These are phyloP conservation scores for Regulus satrapa DNA, from an alignment of 2,113 vertebrate species.

Conservation along the genomic window DNA sequence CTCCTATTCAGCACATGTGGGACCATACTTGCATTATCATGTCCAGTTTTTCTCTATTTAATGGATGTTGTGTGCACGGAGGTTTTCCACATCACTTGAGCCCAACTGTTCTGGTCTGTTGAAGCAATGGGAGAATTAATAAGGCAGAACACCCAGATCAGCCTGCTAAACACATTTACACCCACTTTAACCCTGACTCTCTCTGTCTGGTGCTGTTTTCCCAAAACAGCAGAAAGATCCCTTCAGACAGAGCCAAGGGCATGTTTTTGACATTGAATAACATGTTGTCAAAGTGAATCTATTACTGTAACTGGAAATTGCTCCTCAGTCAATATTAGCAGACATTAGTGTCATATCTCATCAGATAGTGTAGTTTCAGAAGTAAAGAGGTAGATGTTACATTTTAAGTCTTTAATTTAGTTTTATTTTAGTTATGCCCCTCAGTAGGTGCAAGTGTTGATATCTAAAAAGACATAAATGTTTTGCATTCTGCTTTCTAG, in stretches of 20 bases:
- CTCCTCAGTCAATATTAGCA: not conserved
- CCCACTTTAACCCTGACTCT: not conserved
- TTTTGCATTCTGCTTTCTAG: not conserved
- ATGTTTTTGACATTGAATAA: conserved; percentile 11
- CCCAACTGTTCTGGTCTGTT: not conserved
- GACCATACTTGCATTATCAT: not conserved
- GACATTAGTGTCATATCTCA: not conserved
- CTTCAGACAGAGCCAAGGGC: not conserved
- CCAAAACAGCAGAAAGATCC: not conserved
- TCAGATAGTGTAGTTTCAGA: not conserved
- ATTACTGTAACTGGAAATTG: not conserved
- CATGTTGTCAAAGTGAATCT: conserved; percentile 6
- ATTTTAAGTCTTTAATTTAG: not conserved
- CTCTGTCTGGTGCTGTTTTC: not conserved
- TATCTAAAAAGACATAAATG: not conserved
- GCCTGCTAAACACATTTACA: not conserved
- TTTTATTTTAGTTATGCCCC: not conserved
- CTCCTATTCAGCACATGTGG: not conserved
- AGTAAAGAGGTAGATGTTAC: not conserved
- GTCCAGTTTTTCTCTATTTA: not conserved
- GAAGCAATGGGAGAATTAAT: not conserved
- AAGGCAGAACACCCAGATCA: not conserved
- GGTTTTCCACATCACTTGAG: not conserved
- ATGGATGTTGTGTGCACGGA: not conserved
- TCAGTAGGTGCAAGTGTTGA: not conserved